A percentile compares a stretch with the other conserved stretches of the same genome.
phyloP scores from a whole-genome alignment of 2,797 vertebrate genomes.

The Trachurus trachurus region DNA sequence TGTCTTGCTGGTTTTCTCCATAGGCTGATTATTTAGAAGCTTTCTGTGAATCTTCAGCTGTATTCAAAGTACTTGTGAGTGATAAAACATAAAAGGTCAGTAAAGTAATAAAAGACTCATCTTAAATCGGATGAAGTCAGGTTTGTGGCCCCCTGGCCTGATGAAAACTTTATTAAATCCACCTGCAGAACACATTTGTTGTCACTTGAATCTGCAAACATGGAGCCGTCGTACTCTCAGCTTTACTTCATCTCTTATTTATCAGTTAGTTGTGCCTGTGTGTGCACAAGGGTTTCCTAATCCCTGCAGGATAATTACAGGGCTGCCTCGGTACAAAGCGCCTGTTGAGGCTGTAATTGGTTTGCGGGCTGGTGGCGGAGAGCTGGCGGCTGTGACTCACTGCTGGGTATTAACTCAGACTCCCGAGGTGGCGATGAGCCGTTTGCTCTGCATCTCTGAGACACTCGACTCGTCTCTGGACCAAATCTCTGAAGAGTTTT shows the following conservation, averaged over 20 bases:
- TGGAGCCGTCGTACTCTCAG: neutral
- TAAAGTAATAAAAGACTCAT: too few relatives aligned
- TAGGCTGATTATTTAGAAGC: too few relatives aligned
- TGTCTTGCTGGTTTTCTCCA: too few relatives aligned
- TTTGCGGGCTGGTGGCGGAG: conserved; percentile 14
- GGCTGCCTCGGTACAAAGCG: conserved; percentile 4
- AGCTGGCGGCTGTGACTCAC: conserved; percentile 5
- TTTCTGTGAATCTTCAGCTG: too few relatives aligned
- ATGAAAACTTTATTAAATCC: too few relatives aligned
- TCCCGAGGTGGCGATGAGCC: conserved; percentile 2
- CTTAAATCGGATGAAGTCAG: too few relatives aligned
- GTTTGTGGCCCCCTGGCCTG: too few relatives aligned
- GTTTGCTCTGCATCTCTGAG: conserved; percentile 25
- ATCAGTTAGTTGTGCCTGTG: conserved; percentile 1
- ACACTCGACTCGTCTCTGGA: conserved; percentile 5
- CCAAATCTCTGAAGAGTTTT: conserved; percentile 10
- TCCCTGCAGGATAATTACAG: conserved; percentile 42
- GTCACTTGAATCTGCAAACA: neutral
- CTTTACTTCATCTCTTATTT: neutral
- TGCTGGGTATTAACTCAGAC: conserved; percentile 15
- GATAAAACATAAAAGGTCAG: too few relatives aligned
- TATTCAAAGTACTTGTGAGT: too few relatives aligned
- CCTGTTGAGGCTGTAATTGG: conserved; percentile 32
- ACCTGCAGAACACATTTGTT: neutral
- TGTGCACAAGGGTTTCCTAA: neutral